Percentiles rank a stretch among this genome's conserved stretches.
These are phyloP conservation scores for Bhutanitis thaidina DNA, from an alignment of 2,888 invertebrate genomes.

Conservation along the genomic window DNA sequence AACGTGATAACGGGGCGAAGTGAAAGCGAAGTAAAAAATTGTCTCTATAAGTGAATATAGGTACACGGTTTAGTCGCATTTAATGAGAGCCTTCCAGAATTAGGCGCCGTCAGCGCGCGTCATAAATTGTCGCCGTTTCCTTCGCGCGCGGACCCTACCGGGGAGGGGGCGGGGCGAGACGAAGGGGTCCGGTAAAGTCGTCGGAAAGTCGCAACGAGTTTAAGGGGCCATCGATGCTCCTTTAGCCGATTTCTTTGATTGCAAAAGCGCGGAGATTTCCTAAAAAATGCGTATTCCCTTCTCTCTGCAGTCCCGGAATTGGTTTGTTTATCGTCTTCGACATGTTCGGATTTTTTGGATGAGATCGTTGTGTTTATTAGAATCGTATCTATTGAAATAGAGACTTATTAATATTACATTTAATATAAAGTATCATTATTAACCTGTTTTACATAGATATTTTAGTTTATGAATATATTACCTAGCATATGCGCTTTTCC, in stretches of 20 bases:
- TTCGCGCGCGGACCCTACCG: constrained; percentile 23
- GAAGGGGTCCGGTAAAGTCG: constrained; percentile 58
- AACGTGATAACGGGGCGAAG: constrained; percentile 27
- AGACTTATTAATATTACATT: no score
- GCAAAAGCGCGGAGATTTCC: constrained; percentile 39
- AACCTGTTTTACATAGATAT: no score
- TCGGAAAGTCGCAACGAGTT: constrained; percentile 47
- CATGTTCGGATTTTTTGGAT: not conserved
- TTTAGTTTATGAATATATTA: no score
- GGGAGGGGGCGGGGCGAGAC: constrained; percentile 23
- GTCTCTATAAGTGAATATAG: constrained; percentile 66
- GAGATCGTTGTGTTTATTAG: no score
- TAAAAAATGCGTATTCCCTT: constrained; percentile 7
- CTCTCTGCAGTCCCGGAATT: constrained; percentile 17
- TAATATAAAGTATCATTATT: no score
- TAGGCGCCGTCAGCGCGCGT: constrained; percentile 63
- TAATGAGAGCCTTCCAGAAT: constrained; percentile 69
- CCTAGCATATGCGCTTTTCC: no score
- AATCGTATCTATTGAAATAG: no score
- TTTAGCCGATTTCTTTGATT: constrained; percentile 57
- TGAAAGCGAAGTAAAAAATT: constrained; percentile 37
- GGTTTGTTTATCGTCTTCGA: constrained; percentile 23
- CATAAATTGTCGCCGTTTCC: constrained; percentile 71
- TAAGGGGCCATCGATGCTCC: constrained; percentile 48
- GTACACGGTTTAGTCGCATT: constrained; percentile 56